Percentiles rank a stretch among this genome's conserved stretches.
Conservation (phyloP, 2,888 invertebrate species). For the Epirrhoe alternata region DNA sequence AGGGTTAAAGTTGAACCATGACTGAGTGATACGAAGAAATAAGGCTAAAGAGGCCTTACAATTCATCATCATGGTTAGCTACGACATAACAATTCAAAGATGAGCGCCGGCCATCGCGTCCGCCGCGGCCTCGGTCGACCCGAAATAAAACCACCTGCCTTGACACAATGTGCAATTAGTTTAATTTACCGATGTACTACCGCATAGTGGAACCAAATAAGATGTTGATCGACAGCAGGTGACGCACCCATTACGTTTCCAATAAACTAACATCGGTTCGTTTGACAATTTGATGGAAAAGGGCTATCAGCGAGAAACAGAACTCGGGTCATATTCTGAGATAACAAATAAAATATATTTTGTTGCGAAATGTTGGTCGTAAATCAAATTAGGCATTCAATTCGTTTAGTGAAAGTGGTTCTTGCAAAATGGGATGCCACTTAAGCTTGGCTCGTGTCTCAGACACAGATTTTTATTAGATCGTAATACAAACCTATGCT, state of each 20-base stretch:
- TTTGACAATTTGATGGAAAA: background rate
- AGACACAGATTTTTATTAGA: too few species aligned
- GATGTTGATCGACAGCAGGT: background rate
- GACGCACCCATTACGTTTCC: background rate
- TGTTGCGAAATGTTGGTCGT: background rate
- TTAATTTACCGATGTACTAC: background rate
- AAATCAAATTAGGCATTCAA: too few species aligned
- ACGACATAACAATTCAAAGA: too few species aligned
- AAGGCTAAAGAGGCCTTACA: too few species aligned
- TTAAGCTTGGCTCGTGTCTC: too few species aligned
- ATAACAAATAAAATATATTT: background rate
- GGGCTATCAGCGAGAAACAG: background rate
- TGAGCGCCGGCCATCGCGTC: too few species aligned
- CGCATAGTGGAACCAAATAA: background rate
- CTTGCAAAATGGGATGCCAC: too few species aligned
- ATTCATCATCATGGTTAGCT: too few species aligned
- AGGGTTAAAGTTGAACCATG: too few species aligned
- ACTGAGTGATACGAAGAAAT: too few species aligned
- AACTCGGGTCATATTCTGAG: background rate
- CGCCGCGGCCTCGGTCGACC: background rate
- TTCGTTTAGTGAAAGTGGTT: background rate
- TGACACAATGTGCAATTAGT: slow-evolving; percentile 8
- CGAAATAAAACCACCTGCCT: background rate
- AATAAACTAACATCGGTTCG: background rate
- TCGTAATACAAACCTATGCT: too few species aligned